Conservation (phyloP, 2,113 vertebrate genomes). For the Clinocottus analis region DNA sequence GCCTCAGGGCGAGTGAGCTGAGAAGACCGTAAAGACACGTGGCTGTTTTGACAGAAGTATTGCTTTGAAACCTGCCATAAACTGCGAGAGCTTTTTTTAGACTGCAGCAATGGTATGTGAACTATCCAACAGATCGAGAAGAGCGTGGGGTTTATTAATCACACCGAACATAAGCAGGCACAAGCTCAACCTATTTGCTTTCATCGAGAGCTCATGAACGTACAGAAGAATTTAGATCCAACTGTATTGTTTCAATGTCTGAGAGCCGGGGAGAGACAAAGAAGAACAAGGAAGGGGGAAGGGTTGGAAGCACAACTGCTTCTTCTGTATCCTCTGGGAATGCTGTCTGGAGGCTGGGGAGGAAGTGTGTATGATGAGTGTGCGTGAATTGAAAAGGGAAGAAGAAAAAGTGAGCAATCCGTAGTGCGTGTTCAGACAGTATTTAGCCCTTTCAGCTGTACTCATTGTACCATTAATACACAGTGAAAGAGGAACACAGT, state of each 20-base stretch:
- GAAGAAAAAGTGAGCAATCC: background rate
- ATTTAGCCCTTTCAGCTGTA: conserved; percentile 16
- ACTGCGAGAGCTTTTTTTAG: background rate
- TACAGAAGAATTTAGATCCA: conserved; percentile 47
- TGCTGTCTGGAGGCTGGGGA: conserved; percentile 43
- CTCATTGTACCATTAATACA: conserved; percentile 19
- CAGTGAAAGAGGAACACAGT: conserved; percentile 72
- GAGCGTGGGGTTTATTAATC: conserved; percentile 38
- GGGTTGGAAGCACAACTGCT: conserved; percentile 56
- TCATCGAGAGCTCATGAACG: conserved; percentile 16
- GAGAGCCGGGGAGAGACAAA: conserved; percentile 13
- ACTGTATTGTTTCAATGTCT: conserved; percentile 50
- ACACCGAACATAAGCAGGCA: conserved; percentile 24
- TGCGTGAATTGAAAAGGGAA: conserved; percentile 11
- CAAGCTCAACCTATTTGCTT: conserved; percentile 24
- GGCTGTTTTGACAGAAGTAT: conserved; percentile 42
- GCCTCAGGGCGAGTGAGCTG: conserved; percentile 10
- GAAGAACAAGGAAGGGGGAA: conserved; percentile 32
- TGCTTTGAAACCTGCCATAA: conserved; percentile 34
- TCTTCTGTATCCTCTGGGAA: conserved; percentile 74
- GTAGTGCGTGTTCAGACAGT: conserved; percentile 3
- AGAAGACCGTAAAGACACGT: conserved; percentile 4
- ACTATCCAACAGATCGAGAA: background rate
- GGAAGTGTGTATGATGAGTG: conserved; percentile 39
- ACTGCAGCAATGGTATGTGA: conserved; percentile 10